These are phyloP conservation scores for Poeciliopsis turrubarensis DNA, from an alignment of 2,113 vertebrate species.

Conservation along the genomic window DNA sequence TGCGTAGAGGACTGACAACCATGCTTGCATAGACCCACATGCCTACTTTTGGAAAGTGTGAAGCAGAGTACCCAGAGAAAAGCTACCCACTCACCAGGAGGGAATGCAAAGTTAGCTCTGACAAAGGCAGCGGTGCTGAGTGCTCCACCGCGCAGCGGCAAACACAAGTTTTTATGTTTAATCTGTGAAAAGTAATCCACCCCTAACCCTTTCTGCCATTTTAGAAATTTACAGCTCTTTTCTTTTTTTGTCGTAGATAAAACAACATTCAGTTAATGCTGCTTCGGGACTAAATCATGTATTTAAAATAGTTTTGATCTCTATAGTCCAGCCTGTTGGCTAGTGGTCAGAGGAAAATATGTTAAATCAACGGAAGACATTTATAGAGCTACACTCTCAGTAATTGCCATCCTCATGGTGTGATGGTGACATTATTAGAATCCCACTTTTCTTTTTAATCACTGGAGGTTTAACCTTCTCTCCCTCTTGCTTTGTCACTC, in stretches of 20 bases:
- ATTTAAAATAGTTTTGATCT: slow-evolving; percentile 8
- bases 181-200: no score
- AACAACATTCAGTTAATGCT: not conserved
- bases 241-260: not conserved
- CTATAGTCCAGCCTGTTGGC: not conserved
- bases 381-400: not conserved
- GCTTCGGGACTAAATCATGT: not conserved
- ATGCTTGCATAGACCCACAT: no score
- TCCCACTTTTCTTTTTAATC: slow-evolving; percentile 20
- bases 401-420: slow-evolving; percentile 2
- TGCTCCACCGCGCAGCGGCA: not conserved
- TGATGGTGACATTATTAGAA: not conserved
- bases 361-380: not conserved
- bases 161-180: not conserved
- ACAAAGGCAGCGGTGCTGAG: not conserved
- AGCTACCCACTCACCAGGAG: no score
- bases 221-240: not conserved
- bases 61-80: no score
- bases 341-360: not conserved
- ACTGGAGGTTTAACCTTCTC: slow-evolving; percentile 12
- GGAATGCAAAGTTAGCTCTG: not conserved
- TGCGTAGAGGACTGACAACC: no score
- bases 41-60: no score
- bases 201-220: not conserved
- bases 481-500: slow-evolving; percentile 4